Conservation (phyloP, 2,113 vertebrate species). For the Anhinga rufa region DNA sequence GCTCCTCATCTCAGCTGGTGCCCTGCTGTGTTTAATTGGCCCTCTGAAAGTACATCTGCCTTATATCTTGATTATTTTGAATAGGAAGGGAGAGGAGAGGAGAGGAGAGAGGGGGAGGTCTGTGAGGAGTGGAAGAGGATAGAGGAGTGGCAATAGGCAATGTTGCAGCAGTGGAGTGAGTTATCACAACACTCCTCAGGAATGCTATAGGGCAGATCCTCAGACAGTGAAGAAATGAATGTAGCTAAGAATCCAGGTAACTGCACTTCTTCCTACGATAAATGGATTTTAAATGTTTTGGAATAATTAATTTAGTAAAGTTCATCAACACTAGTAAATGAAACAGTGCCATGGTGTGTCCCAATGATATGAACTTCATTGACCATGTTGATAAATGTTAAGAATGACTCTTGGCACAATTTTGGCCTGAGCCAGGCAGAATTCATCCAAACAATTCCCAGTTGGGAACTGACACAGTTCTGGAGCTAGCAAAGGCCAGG, state of each 20-base stretch:
- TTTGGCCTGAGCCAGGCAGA: background rate
- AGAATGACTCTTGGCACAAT: background rate
- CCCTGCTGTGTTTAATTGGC: slow-evolving; percentile 52
- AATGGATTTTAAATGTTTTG: background rate
- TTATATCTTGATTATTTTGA: slow-evolving; percentile 40
- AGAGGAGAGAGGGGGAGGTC: background rate
- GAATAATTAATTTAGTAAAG: background rate
- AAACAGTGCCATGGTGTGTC: background rate
- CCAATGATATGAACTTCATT: background rate
- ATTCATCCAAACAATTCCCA: background rate
- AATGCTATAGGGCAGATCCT: background rate
- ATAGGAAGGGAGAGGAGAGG: background rate
- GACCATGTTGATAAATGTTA: background rate
- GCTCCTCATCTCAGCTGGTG: background rate
- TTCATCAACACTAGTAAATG: background rate
- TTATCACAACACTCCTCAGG: background rate
- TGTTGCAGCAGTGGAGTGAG: background rate
- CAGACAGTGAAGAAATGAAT: background rate
- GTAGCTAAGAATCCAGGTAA: background rate
- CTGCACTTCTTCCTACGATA: background rate
- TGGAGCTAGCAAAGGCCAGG: background rate
- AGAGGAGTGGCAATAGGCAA: background rate
- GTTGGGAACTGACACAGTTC: background rate
- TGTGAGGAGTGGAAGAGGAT: background rate
- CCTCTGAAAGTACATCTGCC: slow-evolving; percentile 9